phyloP scores from a whole-genome alignment of 2,797 vertebrate genomes.

The Amblyraja radiata region DNA sequence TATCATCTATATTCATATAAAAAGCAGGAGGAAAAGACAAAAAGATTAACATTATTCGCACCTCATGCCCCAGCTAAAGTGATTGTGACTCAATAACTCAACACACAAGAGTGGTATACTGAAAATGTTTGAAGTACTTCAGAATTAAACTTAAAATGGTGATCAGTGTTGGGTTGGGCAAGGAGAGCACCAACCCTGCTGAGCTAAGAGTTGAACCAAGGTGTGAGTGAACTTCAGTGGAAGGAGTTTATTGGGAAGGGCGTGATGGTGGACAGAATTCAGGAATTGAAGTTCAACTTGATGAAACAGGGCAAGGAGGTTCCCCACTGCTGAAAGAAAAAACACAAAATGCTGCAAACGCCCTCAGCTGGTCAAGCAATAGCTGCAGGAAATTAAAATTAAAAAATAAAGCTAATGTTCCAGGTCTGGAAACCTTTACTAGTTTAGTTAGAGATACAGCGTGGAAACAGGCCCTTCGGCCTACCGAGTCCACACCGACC shows the following conservation, averaged over 20 bases:
- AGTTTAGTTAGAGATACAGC: no score
- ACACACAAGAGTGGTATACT: background rate
- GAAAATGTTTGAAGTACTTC: background rate
- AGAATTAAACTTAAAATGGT: background rate
- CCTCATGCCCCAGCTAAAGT: background rate
- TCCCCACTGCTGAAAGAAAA: background rate
- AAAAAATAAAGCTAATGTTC: no score
- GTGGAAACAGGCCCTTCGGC: no score
- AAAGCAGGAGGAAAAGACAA: constrained; percentile 45
- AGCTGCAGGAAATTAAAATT: no score
- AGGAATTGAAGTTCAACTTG: background rate
- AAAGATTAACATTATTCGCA: constrained; percentile 39
- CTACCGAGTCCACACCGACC: no score
- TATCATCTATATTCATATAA: constrained; percentile 59
- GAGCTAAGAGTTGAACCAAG: background rate
- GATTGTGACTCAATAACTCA: background rate
- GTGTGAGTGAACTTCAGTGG: background rate
- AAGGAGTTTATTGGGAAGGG: background rate
- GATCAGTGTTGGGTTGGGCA: background rate
- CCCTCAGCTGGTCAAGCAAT: no score
- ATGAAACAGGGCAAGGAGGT: background rate
- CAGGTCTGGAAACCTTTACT: no score
- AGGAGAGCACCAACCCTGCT: background rate
- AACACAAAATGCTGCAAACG: no score
- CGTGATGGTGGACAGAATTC: background rate